Base-by-base conservation (phyloP, 2,888 invertebrate genomes). In the Lycocerus yunnanus region DNA sequence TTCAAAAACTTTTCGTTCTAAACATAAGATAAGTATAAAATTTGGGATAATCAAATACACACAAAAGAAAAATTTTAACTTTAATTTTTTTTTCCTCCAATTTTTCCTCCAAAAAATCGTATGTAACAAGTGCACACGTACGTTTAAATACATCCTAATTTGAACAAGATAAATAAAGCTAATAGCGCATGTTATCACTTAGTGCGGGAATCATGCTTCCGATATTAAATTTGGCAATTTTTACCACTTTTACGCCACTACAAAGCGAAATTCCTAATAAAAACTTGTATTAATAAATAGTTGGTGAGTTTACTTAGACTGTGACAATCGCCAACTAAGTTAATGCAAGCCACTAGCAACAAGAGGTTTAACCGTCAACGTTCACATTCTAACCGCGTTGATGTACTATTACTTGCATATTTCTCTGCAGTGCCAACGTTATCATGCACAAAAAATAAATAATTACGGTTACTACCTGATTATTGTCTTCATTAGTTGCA, bases 61-160 rank as follows among this genome's bases (percentile, higher is more conserved):
- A 72, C 20, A 15, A 13, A n/a, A 43, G n/a, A 71, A 68, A 43
- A 58, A 60, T 58, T 73, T 75, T 73, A 59, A 75, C 77, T 74
- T 79, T 80, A 77, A 69, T 80, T n/a, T n/a, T n/a, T n/a, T n/a
- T n/a, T n/a, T n/a, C n/a, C n/a, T n/a, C n/a, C n/a, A 81, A 77
- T 76, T 86, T 87, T 87, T 87, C 87, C 87, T 86, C 87, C 87
- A 87, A 87, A 86, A 85, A 77, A 72, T 65, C 76, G 81, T 83
- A 82, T 80, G 79, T 77, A 78, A 75, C 74, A 76, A 77, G 69
- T 69, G 69, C 71, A 75, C 73, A 76, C 80, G 83, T 72, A 78
- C 73, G 77, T 76, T 72, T 24, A 18, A 76, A 69, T 20, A 66
- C 58, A 68, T 69, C 15, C 61, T 68, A 73, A 76, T 76, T 76